phyloP scores from a whole-genome alignment of 2,797 vertebrate genomes.

The Pseudomugil tenellus region DNA sequence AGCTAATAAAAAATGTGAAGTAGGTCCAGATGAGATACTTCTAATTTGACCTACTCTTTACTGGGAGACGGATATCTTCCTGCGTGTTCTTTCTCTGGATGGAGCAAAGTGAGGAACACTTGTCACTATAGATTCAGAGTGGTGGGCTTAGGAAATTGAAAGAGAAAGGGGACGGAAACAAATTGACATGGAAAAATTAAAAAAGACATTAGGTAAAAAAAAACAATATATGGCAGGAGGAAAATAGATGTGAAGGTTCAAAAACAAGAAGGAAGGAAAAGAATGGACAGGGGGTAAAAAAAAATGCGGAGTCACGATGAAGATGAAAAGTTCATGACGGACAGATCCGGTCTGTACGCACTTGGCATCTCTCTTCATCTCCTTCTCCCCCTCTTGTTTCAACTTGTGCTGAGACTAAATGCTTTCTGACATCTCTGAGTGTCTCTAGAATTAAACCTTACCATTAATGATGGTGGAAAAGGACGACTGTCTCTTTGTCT shows the following conservation, averaged over 20 bases:
- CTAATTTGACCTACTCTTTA: neutral
- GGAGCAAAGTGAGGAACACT: neutral
- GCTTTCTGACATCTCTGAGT: constrained; percentile 46
- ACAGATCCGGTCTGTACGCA: constrained; percentile 15
- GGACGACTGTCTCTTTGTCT: constrained; percentile 25
- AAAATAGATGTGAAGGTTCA: neutral
- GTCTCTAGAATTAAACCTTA: constrained; percentile 42
- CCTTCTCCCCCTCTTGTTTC: constrained; percentile 15
- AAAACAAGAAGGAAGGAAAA: neutral
- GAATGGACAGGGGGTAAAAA: neutral
- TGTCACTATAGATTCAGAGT: neutral
- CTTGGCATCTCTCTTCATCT: constrained; percentile 13
- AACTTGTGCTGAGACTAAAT: constrained; percentile 29
- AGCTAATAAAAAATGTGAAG: neutral
- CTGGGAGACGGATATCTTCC: neutral
- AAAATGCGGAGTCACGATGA: neutral
- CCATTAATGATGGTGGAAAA: constrained; percentile 31
- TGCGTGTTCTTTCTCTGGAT: neutral
- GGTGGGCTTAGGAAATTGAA: neutral
- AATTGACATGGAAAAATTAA: neutral
- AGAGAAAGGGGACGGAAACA: constrained; percentile 3
- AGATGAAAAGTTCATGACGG: constrained; percentile 8
- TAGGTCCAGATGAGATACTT: neutral
- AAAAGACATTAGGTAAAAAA: neutral
- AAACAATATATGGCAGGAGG: neutral